Base-by-base conservation (phyloP, 37 sponge, comb jelly and placozoan species). In the Geodia barretti region DNA sequence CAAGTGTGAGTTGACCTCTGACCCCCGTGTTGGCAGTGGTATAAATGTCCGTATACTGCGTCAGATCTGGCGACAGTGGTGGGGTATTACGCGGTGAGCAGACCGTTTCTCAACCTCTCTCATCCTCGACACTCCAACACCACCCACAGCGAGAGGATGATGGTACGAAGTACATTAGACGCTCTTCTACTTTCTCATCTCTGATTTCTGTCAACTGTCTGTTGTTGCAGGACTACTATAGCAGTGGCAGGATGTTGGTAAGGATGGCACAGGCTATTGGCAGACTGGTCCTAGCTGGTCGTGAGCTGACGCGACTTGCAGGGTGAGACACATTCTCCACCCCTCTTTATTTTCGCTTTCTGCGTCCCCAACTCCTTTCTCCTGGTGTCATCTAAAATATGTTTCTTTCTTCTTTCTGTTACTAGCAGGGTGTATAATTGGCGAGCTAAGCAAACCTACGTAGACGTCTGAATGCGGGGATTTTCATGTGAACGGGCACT, bases 241-340 rank as follows among this genome's bases (percentile, higher is more conserved):
- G 79, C 32, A 94, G 90, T 74, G 97, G 97, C 24, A 80, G 97
- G 7, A 91, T 91, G 90, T 72, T 97, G 61, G 95, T 97, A 5
- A 65, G 92, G 30, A 86, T 97, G 92, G 92, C 97, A 72, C 88
- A 97, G 65, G 97, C 97, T n/a, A 92, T 91, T 58, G 97, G 97
- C 19, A 67, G 97, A 76, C 85, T 97, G 29, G 95, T 97, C 39
- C 79, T 97, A 14, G 89, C 97, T 32, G 97, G 97, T 20, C 60
- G 97, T 29, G 97, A 97, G 62, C 37, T 97, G 83, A 89, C 95
- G 23, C 65, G 95, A 63, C 78, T 97, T 38, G 83, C 97, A 62
- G 97, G 97, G 90, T 93, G 73, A 79, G 92, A 40, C 28, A 35
- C 29, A 64, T 7, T 8, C 5, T 58, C 39, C 29, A 43, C 33